Conservation (phyloP, 64 coral and sea anemone genomes). For the Platygyra sinensis region DNA sequence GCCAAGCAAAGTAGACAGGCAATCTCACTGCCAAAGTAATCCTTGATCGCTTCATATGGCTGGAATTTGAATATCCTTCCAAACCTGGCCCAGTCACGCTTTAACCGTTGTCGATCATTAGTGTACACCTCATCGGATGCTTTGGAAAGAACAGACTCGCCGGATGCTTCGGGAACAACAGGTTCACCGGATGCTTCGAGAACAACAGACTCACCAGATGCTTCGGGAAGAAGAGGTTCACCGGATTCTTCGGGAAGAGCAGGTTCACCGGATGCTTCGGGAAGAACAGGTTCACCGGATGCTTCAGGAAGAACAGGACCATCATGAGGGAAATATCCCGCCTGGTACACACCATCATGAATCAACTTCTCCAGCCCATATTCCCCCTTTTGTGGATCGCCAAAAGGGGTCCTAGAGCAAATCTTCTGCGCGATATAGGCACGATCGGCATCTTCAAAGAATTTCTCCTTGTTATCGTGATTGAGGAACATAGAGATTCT, state of each 20-base stretch:
- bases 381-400: neutral
- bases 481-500: neutral
- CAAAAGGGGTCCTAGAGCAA: neutral
- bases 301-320: conserved; percentile 37
- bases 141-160: too few relatives aligned
- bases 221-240: too few relatives aligned
- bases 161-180: too few relatives aligned
- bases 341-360: conserved; percentile 32
- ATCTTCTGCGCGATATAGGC: conserved; percentile 16
- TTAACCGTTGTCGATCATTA: conserved; percentile 69
- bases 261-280: too few relatives aligned
- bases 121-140: too few relatives aligned
- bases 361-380: conserved; percentile 10
- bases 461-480: neutral
- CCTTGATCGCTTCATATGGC: conserved; percentile 68
- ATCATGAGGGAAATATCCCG: conserved; percentile 59
- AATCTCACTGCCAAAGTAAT: conserved; percentile 72
- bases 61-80: conserved; percentile 60
- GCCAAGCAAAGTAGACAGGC: conserved; percentile 80
- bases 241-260: too few relatives aligned
- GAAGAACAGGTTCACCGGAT: too few relatives aligned
- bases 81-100: conserved; percentile 59
- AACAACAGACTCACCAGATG: too few relatives aligned
- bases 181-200: too few relatives aligned
- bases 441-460: conserved; percentile 9